These are phyloP conservation scores for Leucoma salicis DNA, from an alignment of 2,888 invertebrate species.

Conservation along the genomic window DNA sequence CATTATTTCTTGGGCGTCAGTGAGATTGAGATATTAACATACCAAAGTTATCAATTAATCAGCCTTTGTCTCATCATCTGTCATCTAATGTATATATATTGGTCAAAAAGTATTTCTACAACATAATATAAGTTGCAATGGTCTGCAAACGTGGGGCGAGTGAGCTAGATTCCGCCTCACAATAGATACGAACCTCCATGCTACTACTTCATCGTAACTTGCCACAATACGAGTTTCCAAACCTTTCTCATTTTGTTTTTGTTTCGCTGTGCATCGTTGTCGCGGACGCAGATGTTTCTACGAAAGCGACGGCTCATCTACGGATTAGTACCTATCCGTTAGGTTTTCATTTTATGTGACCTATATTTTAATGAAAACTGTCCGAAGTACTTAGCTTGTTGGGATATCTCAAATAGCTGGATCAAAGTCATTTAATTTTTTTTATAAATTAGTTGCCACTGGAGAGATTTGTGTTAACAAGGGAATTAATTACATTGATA, in stretches of 20 bases:
- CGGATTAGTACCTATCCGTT: slow-evolving; percentile 76
- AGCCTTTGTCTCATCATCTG: no score
- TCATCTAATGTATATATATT: no score
- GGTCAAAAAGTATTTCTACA: no score
- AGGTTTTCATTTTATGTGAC: slow-evolving; percentile 67
- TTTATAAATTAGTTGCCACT: no score
- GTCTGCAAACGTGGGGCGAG: no score
- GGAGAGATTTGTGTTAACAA: no score
- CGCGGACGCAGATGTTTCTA: slow-evolving; percentile 69
- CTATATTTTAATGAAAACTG: slow-evolving; percentile 54
- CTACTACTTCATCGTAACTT: slow-evolving; percentile 61
- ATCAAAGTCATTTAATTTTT: neutral
- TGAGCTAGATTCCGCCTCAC: slow-evolving; percentile 17
- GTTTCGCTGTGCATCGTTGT: slow-evolving; percentile 57
- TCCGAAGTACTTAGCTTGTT: slow-evolving; percentile 26
- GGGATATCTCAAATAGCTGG: neutral
- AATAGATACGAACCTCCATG: slow-evolving; percentile 37
- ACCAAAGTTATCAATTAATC: no score
- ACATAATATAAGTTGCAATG: no score
- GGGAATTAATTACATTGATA: slow-evolving; percentile 11
- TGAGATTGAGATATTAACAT: no score
- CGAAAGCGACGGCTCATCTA: slow-evolving; percentile 71
- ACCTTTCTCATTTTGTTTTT: slow-evolving; percentile 80
- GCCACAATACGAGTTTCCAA: slow-evolving; percentile 70
- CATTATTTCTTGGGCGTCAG: no score